Base-by-base conservation (phyloP, 2,888 invertebrate species). In the Meiosimyza platycephala region DNA sequence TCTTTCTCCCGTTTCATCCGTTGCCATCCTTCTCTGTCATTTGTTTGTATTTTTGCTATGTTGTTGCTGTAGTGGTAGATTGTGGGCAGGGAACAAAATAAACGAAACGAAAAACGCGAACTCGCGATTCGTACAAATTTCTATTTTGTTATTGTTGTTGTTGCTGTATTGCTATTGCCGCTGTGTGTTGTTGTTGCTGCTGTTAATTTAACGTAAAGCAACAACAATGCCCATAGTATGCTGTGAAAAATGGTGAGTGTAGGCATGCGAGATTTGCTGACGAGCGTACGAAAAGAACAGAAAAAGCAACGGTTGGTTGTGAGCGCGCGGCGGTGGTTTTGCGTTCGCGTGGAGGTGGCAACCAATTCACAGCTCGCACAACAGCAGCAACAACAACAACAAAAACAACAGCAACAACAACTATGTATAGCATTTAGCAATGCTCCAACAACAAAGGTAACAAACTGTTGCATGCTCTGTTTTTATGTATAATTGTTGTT, bases 11-110 rank as follows among this genome's bases (percentile, higher is more conserved):
- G 7, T 16, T 50, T 16, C 50, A 13, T 6, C 3, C n/a, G n/a
- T 15, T 18, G 11, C 64, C 15, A 28, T 67, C 15, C 65, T 51
- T 66, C 73, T 66, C 63, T 57, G 52, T 54, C 55, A 28, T 18
- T 11, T 48, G 59, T 57, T 11, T 59, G 51, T 47, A 5, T 22
- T 59, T 16, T 48, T 13, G 59, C 15, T 28, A 7, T 15, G 28
- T 50, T 59, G 51, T 60, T 22, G 68, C 47, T 64, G 80, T 80
- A 73, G 82, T 74, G 75, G 82, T 80, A 77, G 79, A 83, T 85
- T 83, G 86, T 85, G 86, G 85, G 86, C 85, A 85, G 85, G 85
- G 84, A 84, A 85, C 40, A 76, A 79, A 85, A 85, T 81, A 79
- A 81, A 83, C 81, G 80, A 80, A 80, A 82, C 79, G 81, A 79